Evolutionary conservation across 2,113 vertebrate genomes (phyloP).

Genomic region (Piaya cayana): DNA sequence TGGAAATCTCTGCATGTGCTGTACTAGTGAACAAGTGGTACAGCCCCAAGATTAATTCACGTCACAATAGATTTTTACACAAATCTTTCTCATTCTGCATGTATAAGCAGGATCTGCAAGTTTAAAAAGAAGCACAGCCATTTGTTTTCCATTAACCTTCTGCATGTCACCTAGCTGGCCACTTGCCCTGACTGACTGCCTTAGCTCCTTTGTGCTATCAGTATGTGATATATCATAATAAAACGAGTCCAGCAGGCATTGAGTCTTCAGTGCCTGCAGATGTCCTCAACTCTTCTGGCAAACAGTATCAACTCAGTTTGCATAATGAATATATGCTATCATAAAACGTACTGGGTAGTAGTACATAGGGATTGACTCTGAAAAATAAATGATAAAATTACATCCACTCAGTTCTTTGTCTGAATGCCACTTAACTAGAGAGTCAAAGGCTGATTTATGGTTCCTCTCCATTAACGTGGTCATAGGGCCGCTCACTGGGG

Average conservation of each 20-base stretch:
- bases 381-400: not conserved
- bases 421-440: not conserved
- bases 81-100: constrained; percentile 5
- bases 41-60: constrained; percentile 2
- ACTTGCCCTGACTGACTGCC: not conserved
- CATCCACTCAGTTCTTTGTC: not conserved
- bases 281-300: not conserved
- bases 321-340: not conserved
- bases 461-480: not conserved
- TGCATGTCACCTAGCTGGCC: not conserved
- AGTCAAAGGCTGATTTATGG: not conserved
- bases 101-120: not conserved
- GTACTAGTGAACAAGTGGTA: not conserved
- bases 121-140: constrained; percentile 4
- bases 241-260: not conserved
- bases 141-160: constrained; percentile 42
- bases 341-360: not conserved
- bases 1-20: constrained; percentile 12
- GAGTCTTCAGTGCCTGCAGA: not conserved
- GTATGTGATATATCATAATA: not conserved
- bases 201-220: not conserved
- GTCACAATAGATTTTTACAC: constrained; percentile 25
- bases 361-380: not conserved
- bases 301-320: not conserved
- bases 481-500: not conserved